Conservation (phyloP, 2,797 vertebrate species). For the Chaunax sp. region DNA sequence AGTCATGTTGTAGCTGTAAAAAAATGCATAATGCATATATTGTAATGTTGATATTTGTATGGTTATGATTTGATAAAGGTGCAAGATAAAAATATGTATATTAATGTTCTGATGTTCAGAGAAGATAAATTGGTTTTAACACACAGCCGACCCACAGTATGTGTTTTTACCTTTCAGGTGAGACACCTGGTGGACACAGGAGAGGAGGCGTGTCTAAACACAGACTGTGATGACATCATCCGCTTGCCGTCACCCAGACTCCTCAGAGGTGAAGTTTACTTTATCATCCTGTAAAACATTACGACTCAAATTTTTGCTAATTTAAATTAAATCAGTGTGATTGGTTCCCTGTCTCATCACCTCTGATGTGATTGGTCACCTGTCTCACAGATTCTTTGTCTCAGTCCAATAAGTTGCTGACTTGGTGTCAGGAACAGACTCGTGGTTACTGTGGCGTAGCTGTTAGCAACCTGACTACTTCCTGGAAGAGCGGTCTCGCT, state of each 20-base stretch:
- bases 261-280: constrained; percentile 79
- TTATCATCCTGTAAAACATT: not conserved
- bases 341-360: not conserved
- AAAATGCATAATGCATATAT: no score
- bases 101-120: no score
- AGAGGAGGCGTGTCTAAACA: constrained; percentile 81
- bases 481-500: constrained; percentile 95
- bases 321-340: no score
- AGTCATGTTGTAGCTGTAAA: no score
- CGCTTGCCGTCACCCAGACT: constrained; percentile 84
- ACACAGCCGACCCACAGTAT: not conserved
- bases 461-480: constrained; percentile 90
- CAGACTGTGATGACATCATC: constrained; percentile 78
- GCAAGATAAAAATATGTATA: no score
- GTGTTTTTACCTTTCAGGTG: constrained; percentile 81
- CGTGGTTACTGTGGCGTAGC: constrained; percentile 87
- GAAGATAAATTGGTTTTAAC: no score
- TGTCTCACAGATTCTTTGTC: constrained; percentile 86
- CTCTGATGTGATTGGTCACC: not conserved
- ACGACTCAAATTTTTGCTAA: not conserved
- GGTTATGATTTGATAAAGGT: no score
- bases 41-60: no score
- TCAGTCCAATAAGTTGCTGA: constrained; percentile 89
- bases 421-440: constrained; percentile 94
- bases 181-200: constrained; percentile 92